Base-by-base conservation (phyloP, 2,888 invertebrate genomes). In the Cheiracanthium punctorium region DNA sequence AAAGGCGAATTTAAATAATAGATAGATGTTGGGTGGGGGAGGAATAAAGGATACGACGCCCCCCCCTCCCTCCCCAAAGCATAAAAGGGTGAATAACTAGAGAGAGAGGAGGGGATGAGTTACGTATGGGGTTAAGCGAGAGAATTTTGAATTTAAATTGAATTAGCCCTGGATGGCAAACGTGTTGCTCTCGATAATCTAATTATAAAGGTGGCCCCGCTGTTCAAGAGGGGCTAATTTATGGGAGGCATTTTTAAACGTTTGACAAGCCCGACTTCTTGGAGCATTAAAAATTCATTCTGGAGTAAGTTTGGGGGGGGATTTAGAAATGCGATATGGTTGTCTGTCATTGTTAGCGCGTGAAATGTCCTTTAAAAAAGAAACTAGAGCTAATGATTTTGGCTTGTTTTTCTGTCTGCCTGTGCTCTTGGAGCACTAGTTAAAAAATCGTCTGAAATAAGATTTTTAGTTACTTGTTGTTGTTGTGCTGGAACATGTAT, bases 71-170 rank as follows among this genome's bases (percentile, higher is more conserved):
- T 37, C 37, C 37, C 37, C 37, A 7, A 48, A 17, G 14, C 48
- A 48, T 48, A 48, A 48, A 48, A 48, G 48, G 48, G 48, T 48
- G n/a, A 10, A 37, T 37, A 37, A 37, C 7, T 37, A n/a, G 48
- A n/a, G 17, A n/a, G 48, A 17, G 48, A n/a, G 48, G 2, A n/a
- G n/a, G 17, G 48, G n/a, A 48, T 48, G 48, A 48, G 17, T 48
- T 48, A 48, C 48, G 48, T 48, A 48, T 48, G 48, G 48, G 48
- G 48, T 48, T 48, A 48, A 48, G n/a, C n/a, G 48, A 48, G 48
- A 48, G n/a, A 48, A 48, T 48, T 48, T 48, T 48, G 48, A 48
- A 48, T 48, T 48, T 48, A 48, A 48, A 48, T 48, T 17, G 17
- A 48, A 48, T 48, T 48, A 48, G 17, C 2, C 2, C 17, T n/a